Percentiles rank a stretch among this genome's conserved stretches.
phyloP scores from a whole-genome alignment of 2,797 vertebrate species.

The Erethizon dorsatum region DNA sequence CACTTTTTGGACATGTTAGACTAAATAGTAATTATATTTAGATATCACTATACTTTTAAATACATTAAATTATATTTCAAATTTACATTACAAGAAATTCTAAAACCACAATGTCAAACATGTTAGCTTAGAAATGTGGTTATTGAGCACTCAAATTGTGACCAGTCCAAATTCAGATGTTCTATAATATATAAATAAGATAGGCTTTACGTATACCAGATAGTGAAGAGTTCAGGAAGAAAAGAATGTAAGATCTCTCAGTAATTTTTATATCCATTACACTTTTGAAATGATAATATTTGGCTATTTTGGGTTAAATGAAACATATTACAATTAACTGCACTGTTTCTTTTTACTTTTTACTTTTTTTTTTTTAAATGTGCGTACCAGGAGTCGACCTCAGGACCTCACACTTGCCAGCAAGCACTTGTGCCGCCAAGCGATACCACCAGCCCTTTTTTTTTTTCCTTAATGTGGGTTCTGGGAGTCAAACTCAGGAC shows the following conservation, averaged over 20 bases:
- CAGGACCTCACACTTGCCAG: too few species aligned
- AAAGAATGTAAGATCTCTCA: conserved; percentile 54
- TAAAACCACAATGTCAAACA: background rate
- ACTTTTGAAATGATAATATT: conserved; percentile 51
- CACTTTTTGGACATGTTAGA: background rate
- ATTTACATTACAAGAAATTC: conserved; percentile 60
- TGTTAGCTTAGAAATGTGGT: background rate
- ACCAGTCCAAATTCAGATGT: conserved; percentile 19
- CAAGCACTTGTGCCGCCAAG: too few species aligned
- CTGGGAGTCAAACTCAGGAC: too few species aligned
- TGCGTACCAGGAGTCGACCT: too few species aligned
- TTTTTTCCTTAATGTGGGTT: too few species aligned
- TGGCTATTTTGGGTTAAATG: background rate
- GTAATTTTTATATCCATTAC: conserved; percentile 15
- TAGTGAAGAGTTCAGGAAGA: conserved; percentile 29
- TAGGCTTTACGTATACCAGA: background rate
- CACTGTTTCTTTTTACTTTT: conserved; percentile 37
- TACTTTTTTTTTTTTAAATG: too few species aligned
- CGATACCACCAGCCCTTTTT: too few species aligned
- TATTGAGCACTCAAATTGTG: background rate
- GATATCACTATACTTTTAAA: conserved; percentile 44
- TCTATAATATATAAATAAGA: background rate
- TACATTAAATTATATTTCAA: conserved; percentile 40
- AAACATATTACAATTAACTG: conserved; percentile 56
- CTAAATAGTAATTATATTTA: background rate